These are phyloP conservation scores for Pandion haliaetus DNA, from an alignment of 2,113 vertebrate genomes.

Conservation along the genomic window DNA sequence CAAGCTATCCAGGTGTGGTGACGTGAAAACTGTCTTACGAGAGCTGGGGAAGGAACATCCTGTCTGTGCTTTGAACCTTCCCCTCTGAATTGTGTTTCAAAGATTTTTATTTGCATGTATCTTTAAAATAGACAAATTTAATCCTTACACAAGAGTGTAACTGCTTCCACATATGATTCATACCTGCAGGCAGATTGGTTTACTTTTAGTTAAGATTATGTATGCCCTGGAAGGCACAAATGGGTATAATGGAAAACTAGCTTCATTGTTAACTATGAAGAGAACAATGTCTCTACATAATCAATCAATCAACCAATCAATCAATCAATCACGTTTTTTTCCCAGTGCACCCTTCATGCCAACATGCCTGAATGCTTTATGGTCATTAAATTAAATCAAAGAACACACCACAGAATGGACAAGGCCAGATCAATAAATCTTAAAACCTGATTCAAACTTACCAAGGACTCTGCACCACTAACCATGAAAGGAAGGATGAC, in stretches of 20 bases:
- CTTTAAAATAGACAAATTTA: constrained; percentile 5
- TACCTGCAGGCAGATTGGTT: neutral
- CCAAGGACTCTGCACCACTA: constrained; percentile 52
- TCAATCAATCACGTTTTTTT: neutral
- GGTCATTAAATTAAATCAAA: constrained; percentile 59
- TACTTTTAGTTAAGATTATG: neutral
- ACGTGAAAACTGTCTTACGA: neutral
- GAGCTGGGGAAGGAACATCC: neutral
- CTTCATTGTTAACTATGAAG: neutral
- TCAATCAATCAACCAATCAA: constrained; percentile 21
- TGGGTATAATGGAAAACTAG: neutral
- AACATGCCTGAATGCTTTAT: constrained; percentile 52
- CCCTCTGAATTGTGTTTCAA: neutral
- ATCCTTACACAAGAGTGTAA: neutral
- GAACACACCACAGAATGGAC: constrained; percentile 21
- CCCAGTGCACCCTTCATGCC: constrained; percentile 6
- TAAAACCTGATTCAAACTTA: constrained; percentile 46
- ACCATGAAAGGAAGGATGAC: constrained; percentile 25
- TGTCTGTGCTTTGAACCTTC: neutral
- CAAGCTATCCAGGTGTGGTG: neutral
- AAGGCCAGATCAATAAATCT: constrained; percentile 65
- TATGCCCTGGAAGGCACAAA: neutral
- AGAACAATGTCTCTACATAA: neutral
- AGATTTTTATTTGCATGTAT: constrained; percentile 20
- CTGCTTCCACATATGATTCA: neutral